Evolutionary conservation across 2,888 invertebrate genomes (phyloP), one percentile per base, ranked within the genome.

Genomic region (Serripes groenlandicus): DNA sequence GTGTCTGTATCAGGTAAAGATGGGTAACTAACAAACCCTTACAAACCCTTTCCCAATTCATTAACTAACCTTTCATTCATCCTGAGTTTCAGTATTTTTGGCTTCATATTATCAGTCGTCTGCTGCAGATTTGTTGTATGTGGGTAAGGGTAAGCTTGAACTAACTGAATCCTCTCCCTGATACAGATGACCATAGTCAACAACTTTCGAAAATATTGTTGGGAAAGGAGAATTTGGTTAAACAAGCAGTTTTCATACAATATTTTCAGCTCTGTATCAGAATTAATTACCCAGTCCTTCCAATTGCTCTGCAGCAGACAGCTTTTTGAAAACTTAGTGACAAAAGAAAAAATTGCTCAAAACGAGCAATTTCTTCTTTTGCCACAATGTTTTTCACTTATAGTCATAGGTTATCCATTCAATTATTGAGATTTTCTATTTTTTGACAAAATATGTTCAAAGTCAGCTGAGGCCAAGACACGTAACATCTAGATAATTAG

Each of bases 311-410:
- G 42, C 7, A 42, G 15, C 9, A 42, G n/a, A 11, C 42, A 42
- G 42, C 9, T 15, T 42, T 42, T 42, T 42, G 42, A 42, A 42
- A 42, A 42, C 42, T 11, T 42, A 11, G 42, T 42, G 9, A 15
- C 9, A 42, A 11, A 42, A 7, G 42, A 42, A 42, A 15, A 42
- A 42, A 42, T 11, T 42, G 42, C 42, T 42, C 15, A 11, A n/a
- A n/a, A n/a, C 15, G 9, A 23, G 58, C 58, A 60, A 7, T 28
- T 60, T 60, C 58, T 60, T 28, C 58, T 28, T 60, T 60, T 60
- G 7, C 58, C 28, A 28, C 58, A 60, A 60, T 60, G 58, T 60
- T 60, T 60, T 60, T 30, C 30, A 42, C 15, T n/a, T n/a, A n/a
- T n/a, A n/a, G n/a, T n/a, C n/a, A n/a, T n/a, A n/a, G n/a, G n/a